Base-by-base conservation (phyloP, 2,113 vertebrate genomes). In the Corythornis vintsioides region DNA sequence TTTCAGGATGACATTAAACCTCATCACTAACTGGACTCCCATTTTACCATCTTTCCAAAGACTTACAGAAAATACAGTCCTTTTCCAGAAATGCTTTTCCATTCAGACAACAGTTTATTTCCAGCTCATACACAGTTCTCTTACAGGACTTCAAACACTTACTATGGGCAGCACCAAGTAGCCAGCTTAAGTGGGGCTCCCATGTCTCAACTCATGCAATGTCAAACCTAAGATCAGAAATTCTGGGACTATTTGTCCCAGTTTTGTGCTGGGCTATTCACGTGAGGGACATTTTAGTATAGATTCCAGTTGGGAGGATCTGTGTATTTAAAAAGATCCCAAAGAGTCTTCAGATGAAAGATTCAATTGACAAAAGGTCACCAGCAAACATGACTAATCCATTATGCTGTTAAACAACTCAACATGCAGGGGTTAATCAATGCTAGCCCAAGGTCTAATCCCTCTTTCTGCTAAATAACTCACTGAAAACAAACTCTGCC, bases 361-460 rank as follows among this genome's bases (percentile, higher is more conserved):
- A 83, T 91, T 22, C 89, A 6, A 78, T 60, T 92, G 94, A 83
- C 96, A 95, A 74, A 93, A 93, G 96, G 89, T 96, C 92, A 81
- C 72, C 91, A 81, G 89, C 91, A 85, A 86, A 95, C 89, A 93
- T 29, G 89, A 86, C 85, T 86, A 88, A 94, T 93, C 94, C 94
- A 93, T 96, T 93, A 93, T 31, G 69, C 92, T 88, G 90, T 93
- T 95, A 95, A 96, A 94, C 90, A 96, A 94, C 93, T 94, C 94
- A 93, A 96, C 95, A 86, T 33, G 75, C 92, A 95, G 96, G 91
- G 96, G 92, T 96, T 96, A 96, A 96, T 96, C 95, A 89, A 94
- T 85, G 85, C 89, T 95, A 81, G 89, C 77, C 94, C 90, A 5
- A 35, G 84, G 70, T 91, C 79, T 85, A 92, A 95, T 92, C 91